Conservation (phyloP, 2,113 vertebrate genomes). For the Prunella fulvescens region DNA sequence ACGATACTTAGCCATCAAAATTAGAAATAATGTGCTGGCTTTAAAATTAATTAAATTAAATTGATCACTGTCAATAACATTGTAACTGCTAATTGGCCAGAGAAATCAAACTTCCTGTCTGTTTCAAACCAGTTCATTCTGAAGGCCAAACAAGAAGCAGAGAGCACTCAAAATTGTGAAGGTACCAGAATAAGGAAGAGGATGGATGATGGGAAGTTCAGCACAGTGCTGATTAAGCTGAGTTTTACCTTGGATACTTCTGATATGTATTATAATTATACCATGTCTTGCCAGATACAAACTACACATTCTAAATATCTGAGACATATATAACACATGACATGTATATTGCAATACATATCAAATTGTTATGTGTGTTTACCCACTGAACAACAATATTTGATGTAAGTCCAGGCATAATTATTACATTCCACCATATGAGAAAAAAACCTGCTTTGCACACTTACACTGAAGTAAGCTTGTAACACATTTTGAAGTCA, state of each 20-base stretch:
- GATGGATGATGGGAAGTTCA: not conserved
- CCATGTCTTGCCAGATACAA: not conserved
- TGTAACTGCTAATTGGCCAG: not conserved
- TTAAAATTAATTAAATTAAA: not conserved
- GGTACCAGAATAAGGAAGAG: not conserved
- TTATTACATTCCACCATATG: not conserved
- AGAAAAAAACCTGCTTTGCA: not conserved
- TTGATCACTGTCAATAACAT: not conserved
- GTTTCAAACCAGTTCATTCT: not conserved
- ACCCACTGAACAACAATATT: not conserved
- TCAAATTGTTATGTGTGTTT: not conserved
- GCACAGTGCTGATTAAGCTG: not conserved
- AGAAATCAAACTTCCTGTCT: not conserved
- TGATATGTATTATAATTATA: not conserved
- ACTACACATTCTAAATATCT: not conserved
- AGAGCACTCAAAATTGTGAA: not conserved
- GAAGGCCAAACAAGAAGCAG: not conserved
- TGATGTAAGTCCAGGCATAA: not conserved
- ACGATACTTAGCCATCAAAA: rapidly evolving
- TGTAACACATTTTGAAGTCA: constrained; percentile 98
- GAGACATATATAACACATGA: not conserved
- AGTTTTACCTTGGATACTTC: not conserved
- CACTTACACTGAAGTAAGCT: constrained; percentile 94
- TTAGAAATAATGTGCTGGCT: not conserved
- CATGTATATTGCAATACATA: not conserved